Conservation (phyloP, 1,140 invertebrate genomes). For the Mya arenaria region DNA sequence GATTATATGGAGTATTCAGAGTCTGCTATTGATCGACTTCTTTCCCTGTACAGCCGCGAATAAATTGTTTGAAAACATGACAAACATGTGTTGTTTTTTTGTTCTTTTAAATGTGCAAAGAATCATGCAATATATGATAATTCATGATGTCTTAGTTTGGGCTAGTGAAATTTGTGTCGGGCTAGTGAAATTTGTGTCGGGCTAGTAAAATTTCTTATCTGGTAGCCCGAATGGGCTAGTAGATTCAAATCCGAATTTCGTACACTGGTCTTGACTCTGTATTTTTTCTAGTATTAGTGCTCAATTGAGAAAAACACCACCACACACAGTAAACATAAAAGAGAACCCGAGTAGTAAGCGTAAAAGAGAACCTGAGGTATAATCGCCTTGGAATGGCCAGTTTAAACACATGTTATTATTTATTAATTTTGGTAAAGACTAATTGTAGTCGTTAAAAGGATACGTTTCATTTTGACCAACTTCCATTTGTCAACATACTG, state of each 20-base stretch:
- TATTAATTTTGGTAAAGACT: too few species aligned
- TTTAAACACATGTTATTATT: too few species aligned
- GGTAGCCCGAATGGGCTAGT: not conserved
- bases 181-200: not conserved
- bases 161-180: too few species aligned
- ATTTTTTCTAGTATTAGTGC: not conserved
- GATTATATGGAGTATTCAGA: constrained; percentile 15
- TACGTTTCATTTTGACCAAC: too few species aligned
- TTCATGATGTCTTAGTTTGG: constrained; percentile 1
- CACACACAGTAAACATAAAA: not conserved
- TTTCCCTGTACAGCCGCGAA: not conserved
- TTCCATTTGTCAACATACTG: too few species aligned
- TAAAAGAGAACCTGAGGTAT: too few species aligned
- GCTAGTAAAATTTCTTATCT: not conserved
- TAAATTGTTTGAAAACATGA: not conserved
- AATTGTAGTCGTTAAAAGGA: too few species aligned
- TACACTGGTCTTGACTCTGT: not conserved
- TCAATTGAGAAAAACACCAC: not conserved
- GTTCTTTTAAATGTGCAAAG: not conserved
- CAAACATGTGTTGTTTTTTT: not conserved
- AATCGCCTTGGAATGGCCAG: too few species aligned
- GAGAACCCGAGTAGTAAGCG: not conserved
- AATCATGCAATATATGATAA: not conserved
- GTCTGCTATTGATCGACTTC: constrained; percentile 2
- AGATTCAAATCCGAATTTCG: not conserved